Percentiles rank a stretch among this genome's conserved stretches.
These are phyloP conservation scores for Drosophila villosipedis DNA, from an alignment of 2,888 invertebrate genomes.

Conservation along the genomic window DNA sequence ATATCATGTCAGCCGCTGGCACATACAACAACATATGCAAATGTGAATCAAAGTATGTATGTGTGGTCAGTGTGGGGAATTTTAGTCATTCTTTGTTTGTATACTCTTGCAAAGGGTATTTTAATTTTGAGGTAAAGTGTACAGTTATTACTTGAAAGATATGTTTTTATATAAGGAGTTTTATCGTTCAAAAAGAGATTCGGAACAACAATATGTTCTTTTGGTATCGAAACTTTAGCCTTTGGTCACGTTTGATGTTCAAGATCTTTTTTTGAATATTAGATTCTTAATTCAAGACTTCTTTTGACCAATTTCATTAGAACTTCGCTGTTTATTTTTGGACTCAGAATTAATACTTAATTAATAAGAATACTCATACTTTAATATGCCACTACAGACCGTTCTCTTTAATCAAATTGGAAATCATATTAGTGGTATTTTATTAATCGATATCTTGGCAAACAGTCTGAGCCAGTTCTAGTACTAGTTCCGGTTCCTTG, in stretches of 20 bases:
- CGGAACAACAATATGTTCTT: not conserved
- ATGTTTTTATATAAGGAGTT: not conserved
- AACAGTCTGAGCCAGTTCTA: not conserved
- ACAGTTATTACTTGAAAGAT: not conserved
- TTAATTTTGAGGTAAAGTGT: not conserved
- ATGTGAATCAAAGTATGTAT: constrained; percentile 25
- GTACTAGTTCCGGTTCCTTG: not conserved
- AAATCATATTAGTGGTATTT: not conserved
- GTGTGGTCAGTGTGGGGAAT: not conserved
- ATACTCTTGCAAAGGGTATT: not conserved
- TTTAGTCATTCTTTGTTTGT: not conserved
- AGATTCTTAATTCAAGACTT: not conserved
- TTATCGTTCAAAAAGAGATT: not conserved
- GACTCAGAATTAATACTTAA: not conserved
- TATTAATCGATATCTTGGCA: constrained; percentile 2
- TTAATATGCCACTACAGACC: not conserved
- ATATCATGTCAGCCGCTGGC: constrained; percentile 59
- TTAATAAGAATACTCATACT: not conserved
- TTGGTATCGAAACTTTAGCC: not conserved
- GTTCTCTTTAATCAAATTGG: not conserved
- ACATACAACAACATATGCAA: constrained; percentile 42
- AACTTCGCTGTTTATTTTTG: not conserved
- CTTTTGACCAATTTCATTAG: not conserved
- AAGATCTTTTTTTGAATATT: not conserved
- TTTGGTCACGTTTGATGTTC: too few relatives aligned